Base-by-base conservation (phyloP, 2,888 invertebrate species). In the Perdita meconis region DNA sequence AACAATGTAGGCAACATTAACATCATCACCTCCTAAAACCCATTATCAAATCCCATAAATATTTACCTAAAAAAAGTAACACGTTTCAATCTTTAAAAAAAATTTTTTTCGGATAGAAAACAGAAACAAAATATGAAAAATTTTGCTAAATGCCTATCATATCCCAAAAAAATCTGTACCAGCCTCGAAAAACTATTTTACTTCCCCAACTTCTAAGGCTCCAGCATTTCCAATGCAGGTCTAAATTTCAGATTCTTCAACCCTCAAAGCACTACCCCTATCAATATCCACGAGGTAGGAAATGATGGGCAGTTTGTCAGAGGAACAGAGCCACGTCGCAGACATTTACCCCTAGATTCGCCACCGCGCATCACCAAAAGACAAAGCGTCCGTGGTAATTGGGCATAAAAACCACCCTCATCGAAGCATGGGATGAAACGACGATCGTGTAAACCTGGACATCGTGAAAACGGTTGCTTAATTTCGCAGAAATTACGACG, bases 401-500 rank as follows among this genome's bases (percentile, higher is more conserved):
- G 77, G 34, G 55, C 64, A 61, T 57, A 64, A 72, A 72, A 65
- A 44, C 50, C 26, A 34, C 2, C 26, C 56, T 12, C 16, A 8
- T 22, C 16, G 16, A 13, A 30, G 10, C 12, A 1, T 12, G 0
- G 6, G 2, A 22, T 16, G 36, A 65, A 44, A 40, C 16, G 16
- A 55, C 1, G 36, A 26, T 34, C 50, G 56, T 50, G 64, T 56
- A 38, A 60, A 47, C 22, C 38, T 22, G 60, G 40, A 47, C 65
- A 56, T 60, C 34, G 22, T 26, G 53, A 53, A 53, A 10, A 26
- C 47, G 38, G 16, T 16, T 57, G 59, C 12, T 79, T 80, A 73
- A 82, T 82, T 72, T 10, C 24, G 24, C 34, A 76, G 71, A 76
- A 76, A 76, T 50, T 59, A 34, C 34, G n/a, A 24, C 19, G 38